A percentile compares a stretch with the other conserved stretches of the same genome.
phyloP scores from a whole-genome alignment of 2,888 invertebrate species.

The Cosmia pyralina region DNA sequence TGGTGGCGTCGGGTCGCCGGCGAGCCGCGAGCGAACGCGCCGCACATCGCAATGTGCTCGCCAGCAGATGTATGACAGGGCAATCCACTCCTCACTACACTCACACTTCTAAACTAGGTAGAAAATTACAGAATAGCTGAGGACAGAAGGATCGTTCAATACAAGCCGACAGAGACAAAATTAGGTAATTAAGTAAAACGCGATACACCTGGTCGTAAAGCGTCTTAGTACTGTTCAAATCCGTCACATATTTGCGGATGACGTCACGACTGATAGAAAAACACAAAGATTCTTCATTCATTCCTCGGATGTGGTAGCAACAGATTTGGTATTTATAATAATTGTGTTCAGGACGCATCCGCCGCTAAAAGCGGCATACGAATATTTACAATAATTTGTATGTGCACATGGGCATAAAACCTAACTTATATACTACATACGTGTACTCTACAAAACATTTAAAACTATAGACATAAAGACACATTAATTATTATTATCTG shows the following conservation, averaged over 20 bases:
- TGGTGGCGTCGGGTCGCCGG: slow-evolving; percentile 45
- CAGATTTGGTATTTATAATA: too few relatives aligned
- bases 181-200: background rate
- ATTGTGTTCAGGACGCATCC: too few relatives aligned
- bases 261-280: background rate
- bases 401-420: too few relatives aligned
- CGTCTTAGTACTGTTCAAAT: background rate
- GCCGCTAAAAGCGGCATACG: too few relatives aligned
- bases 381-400: too few relatives aligned
- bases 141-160: background rate
- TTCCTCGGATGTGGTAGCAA: too few relatives aligned
- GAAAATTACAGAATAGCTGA: background rate
- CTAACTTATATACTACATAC: too few relatives aligned
- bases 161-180: too few relatives aligned
- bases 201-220: background rate
- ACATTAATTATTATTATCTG: too few relatives aligned
- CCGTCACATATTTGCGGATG: background rate
- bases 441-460: too few relatives aligned
- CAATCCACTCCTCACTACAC: slow-evolving; percentile 5
- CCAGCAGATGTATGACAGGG: slow-evolving; percentile 11
- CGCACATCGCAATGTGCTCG: slow-evolving; percentile 32
- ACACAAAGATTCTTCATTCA: too few relatives aligned
- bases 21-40: slow-evolving; percentile 10
- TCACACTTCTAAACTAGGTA: background rate
- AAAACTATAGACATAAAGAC: too few relatives aligned